phyloP scores from a whole-genome alignment of 1,140 invertebrate genomes.

The Leptinotarsa defecta region DNA sequence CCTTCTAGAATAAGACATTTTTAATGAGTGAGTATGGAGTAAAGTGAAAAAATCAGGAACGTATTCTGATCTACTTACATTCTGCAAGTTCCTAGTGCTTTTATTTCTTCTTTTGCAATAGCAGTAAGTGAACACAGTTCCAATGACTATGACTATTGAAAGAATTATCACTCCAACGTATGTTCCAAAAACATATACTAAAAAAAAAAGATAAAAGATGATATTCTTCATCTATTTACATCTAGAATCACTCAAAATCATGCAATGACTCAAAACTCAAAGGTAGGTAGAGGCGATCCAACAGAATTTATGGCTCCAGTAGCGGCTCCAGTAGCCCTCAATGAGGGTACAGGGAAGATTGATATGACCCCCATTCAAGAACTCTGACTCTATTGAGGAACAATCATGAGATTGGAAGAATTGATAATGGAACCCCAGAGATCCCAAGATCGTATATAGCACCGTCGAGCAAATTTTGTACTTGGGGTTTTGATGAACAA shows the following conservation, averaged over 20 bases:
- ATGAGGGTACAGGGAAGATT: too few species aligned
- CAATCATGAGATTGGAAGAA: neutral
- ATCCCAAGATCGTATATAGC: too few species aligned
- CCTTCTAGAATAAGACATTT: slow-evolving; percentile 57
- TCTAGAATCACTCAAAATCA: too few species aligned
- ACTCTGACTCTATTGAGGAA: too few species aligned
- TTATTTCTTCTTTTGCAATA: slow-evolving; percentile 61
- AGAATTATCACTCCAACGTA: slow-evolving; percentile 62
- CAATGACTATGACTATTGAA: slow-evolving; percentile 52
- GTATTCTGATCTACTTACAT: slow-evolving; percentile 54
- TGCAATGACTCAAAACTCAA: too few species aligned
- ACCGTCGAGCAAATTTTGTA: too few species aligned
- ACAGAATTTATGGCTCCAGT: too few species aligned
- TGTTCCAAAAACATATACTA: slow-evolving; percentile 65
- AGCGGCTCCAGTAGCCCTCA: too few species aligned
- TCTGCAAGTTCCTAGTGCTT: slow-evolving; percentile 66
- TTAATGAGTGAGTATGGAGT: neutral
- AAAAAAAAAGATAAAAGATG: slow-evolving; percentile 37
- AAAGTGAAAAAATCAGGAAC: neutral
- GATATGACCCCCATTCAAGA: too few species aligned
- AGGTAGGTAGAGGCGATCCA: too few species aligned
- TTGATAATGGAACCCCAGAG: neutral
- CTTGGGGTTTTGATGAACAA: neutral
- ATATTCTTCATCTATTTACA: too few species aligned
- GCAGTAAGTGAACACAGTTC: slow-evolving; percentile 58